phyloP scores from a whole-genome alignment of 2,797 vertebrate species.

The Agapornis canus region DNA sequence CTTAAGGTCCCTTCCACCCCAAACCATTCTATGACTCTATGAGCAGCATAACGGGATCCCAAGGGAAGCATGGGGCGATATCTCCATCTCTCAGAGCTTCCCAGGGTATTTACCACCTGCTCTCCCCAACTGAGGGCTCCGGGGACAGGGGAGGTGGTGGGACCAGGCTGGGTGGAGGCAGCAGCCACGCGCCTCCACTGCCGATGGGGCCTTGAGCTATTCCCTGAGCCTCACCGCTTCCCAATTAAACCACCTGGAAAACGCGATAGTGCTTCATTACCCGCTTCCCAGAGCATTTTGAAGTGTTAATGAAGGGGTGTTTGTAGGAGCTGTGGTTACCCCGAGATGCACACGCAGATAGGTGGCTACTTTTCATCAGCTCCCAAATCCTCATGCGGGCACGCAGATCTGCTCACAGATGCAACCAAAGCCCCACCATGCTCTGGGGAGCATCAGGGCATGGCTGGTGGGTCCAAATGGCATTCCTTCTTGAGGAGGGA shows the following conservation, averaged over 20 bases:
- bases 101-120: not conserved
- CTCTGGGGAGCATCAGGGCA: fast-evolving
- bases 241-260: conserved; percentile 30
- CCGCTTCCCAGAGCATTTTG: conserved; percentile 51
- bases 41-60: fast-evolving
- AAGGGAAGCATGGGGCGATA: not conserved
- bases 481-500: fast-evolving
- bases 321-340: conserved; percentile 46
- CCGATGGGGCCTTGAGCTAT: not conserved
- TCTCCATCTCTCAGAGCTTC: not conserved
- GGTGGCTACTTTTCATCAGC: not conserved
- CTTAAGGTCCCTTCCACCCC: not conserved
- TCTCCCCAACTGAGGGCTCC: not conserved
- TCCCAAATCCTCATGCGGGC: not conserved
- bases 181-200: fast-evolving
- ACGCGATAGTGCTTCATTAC: not conserved
- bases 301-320: conserved; percentile 25
- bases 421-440: not conserved
- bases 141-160: not conserved
- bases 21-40: not conserved
- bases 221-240: not conserved
- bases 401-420: not conserved
- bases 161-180: not conserved
- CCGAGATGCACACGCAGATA: not conserved
- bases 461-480: fast-evolving